Percentiles rank a stretch among this genome's conserved stretches.
Conservation (phyloP, 2,113 vertebrate genomes). For the Misgurnus anguillicaudatus region DNA sequence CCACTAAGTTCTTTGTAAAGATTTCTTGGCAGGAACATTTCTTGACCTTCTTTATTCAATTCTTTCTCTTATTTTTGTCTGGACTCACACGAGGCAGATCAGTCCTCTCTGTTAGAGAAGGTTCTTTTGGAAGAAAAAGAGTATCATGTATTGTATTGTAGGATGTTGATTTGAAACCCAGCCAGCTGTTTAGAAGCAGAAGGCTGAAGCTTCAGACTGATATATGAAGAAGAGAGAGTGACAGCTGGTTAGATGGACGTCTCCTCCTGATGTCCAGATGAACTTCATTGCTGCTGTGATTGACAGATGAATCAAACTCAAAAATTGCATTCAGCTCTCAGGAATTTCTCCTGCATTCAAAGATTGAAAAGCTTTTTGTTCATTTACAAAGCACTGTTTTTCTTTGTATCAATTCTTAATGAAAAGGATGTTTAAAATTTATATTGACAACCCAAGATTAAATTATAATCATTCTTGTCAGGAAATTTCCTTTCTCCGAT, state of each 20-base stretch:
- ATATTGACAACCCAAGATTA: neutral
- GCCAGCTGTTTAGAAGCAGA: conserved; percentile 2
- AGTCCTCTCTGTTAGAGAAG: conserved; percentile 11
- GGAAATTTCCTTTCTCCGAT: neutral
- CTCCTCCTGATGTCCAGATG: neutral
- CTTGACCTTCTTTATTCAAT: neutral
- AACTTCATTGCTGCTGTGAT: neutral
- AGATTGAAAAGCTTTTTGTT: neutral
- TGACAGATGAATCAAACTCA: conserved; percentile 27
- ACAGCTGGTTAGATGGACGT: conserved; percentile 1
- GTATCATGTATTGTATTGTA: neutral
- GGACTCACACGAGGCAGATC: neutral
- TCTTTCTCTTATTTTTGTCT: neutral
- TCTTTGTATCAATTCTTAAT: neutral
- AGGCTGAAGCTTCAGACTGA: neutral
- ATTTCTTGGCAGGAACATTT: too few species aligned
- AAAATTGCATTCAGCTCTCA: neutral
- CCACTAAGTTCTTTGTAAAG: too few species aligned
- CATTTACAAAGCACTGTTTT: neutral
- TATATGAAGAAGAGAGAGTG: conserved; percentile 18
- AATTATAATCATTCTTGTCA: neutral
- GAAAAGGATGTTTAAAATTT: neutral
- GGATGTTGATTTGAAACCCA: neutral
- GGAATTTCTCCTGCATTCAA: neutral
- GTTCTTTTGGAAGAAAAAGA: neutral